Base-by-base conservation (phyloP, 2,888 invertebrate genomes). In the Hylaea fasciaria region DNA sequence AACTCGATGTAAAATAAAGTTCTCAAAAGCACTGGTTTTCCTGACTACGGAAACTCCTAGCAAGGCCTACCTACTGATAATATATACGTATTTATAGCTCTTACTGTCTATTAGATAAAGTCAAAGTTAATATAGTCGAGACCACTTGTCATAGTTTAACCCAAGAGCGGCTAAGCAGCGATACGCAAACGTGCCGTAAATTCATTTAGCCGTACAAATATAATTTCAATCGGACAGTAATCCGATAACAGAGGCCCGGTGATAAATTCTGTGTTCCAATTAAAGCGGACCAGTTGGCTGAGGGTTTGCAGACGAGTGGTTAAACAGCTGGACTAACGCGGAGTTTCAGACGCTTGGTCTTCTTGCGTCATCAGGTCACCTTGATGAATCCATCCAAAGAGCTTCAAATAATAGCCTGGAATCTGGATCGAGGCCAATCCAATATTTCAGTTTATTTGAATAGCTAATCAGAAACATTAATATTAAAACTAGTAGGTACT, bases 201-300 rank as follows among this genome's bases (percentile, higher is more conserved):
- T 83, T 80, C 82, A 83, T 83, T 82, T 72, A 78, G 65, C 68
- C 59, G 62, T 74, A 72, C 82, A 82, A 84, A 83, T 82, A 82
- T 81, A 81, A 84, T 83, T 81, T 76, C 76, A 78, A 84, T 82
- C 74, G 80, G 74, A 74, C 72, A 73, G 81, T 83, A 81, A 83
- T 83, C 82, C 74, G 84, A 82, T 84, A 82, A 80, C 81, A 71
- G 76, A 82, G 82, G 83, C 83, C 81, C 79, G 72, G 68, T 78
- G 80, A 84, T 84, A 84, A 83, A 83, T 84, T 83, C 79, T 77
- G 73, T 75, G 75, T 78, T 81, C 83, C 83, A 84, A 84, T 84
- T 84, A 84, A 80, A 83, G 71, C 59, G 71, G 76, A 66, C 74
- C 74, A 67, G 74, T 70, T 70, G 74, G 66, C 53, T 45, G 35